Conservation (phyloP, 2,113 vertebrate genomes). For the Brachionichthys hirsutus region DNA sequence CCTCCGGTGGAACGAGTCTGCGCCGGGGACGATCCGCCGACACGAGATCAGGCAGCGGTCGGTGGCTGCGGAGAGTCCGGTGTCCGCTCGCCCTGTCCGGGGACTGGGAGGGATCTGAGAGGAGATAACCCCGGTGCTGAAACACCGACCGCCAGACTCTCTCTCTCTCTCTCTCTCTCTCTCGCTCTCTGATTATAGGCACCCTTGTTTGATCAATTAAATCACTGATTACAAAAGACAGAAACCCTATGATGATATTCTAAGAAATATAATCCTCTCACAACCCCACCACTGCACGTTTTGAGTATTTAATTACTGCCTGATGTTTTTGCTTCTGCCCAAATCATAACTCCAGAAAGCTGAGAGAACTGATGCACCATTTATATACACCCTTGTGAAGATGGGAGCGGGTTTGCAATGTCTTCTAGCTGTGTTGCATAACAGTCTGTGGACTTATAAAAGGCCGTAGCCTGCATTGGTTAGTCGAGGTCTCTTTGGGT, state of each 20-base stretch:
- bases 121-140: too few species aligned
- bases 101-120: too few species aligned
- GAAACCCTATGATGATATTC: too few species aligned
- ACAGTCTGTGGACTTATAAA: conserved; percentile 1
- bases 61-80: too few species aligned
- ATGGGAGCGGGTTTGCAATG: not conserved
- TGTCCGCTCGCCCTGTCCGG: too few species aligned
- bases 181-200: not conserved
- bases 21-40: conserved; percentile 27
- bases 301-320: too few species aligned
- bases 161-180: not conserved
- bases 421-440: not conserved
- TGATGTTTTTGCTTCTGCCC: too few species aligned
- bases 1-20: conserved; percentile 4
- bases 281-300: too few species aligned
- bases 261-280: too few species aligned
- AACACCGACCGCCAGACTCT: too few species aligned
- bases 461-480: not conserved
- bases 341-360: not conserved
- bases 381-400: conserved; percentile 2
- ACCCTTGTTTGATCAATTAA: too few species aligned
- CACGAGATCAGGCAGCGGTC: conserved; percentile 37
- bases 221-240: too few species aligned
- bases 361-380: not conserved
- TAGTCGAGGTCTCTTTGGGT: not conserved